Evolutionary conservation across 2,888 invertebrate genomes (phyloP).

Genomic region (Rhimphoctona megacephalus): DNA sequence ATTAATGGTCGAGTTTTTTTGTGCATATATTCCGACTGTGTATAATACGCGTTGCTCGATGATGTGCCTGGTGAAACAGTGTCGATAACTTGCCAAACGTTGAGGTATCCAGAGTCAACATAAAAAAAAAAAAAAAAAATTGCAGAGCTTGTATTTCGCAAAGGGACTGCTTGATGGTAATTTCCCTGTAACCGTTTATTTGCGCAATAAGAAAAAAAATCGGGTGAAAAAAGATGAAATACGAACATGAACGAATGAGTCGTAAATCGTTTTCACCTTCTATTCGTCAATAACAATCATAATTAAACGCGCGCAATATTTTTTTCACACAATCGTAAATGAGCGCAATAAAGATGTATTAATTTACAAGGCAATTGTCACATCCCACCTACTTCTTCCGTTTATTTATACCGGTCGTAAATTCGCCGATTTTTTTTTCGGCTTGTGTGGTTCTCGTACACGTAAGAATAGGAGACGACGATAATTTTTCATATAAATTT

Average conservation of each 20-base stretch:
- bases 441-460: constrained; percentile 1
- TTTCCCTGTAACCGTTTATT: constrained; percentile 38
- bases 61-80: constrained; percentile 45
- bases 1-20: constrained; percentile 21
- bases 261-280: constrained; percentile 60
- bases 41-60: constrained; percentile 27
- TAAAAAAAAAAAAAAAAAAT: constrained; percentile 10
- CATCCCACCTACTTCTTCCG: constrained; percentile 17
- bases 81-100: constrained; percentile 53
- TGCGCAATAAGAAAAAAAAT: constrained; percentile 12
- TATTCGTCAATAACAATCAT: constrained; percentile 41
- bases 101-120: constrained; percentile 11
- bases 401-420: not conserved
- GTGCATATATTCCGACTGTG: constrained; percentile 3
- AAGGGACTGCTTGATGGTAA: constrained; percentile 25
- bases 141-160: constrained; percentile 15
- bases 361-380: constrained; percentile 57
- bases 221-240: constrained; percentile 10
- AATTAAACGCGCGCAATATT: constrained; percentile 40
- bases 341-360: constrained; percentile 58
- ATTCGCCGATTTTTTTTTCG: not conserved
- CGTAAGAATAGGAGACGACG: not conserved
- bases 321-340: constrained; percentile 59
- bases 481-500: not conserved
- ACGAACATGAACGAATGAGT: constrained; percentile 21